These are phyloP conservation scores for Leptinotarsa haldemani DNA, from an alignment of 2,888 invertebrate genomes.

Conservation along the genomic window DNA sequence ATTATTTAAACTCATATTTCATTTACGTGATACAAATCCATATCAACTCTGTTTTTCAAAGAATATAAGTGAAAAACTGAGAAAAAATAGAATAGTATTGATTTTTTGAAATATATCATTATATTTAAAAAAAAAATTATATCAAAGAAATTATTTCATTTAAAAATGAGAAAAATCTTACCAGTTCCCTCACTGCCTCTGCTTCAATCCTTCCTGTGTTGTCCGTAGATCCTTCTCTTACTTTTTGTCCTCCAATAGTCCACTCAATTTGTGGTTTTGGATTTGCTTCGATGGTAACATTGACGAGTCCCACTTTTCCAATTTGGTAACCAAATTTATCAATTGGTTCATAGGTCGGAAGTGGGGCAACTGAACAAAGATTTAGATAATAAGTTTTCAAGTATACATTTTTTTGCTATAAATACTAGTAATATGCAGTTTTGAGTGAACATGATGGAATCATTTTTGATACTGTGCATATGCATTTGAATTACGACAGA, in stretches of 20 bases:
- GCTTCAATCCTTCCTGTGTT: slow-evolving; percentile 67
- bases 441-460: too few relatives aligned
- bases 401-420: too few relatives aligned
- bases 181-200: slow-evolving; percentile 66
- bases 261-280: slow-evolving; percentile 79
- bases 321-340: slow-evolving; percentile 81
- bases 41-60: too few relatives aligned
- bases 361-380: slow-evolving; percentile 72
- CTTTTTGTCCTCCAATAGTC: slow-evolving; percentile 71
- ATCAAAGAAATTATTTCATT: slow-evolving; percentile 35
- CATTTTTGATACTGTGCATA: too few relatives aligned
- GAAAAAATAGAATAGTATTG: too few relatives aligned
- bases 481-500: too few relatives aligned
- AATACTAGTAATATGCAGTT: too few relatives aligned
- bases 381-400: not conserved
- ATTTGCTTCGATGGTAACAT: slow-evolving; percentile 79
- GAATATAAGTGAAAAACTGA: too few relatives aligned
- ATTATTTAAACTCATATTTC: too few relatives aligned
- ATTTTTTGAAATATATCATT: too few relatives aligned
- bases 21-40: too few relatives aligned
- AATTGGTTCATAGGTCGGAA: slow-evolving; percentile 70
- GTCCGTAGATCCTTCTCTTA: slow-evolving; percentile 69
- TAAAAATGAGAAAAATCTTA: slow-evolving; percentile 51
- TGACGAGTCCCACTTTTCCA: slow-evolving; percentile 77
- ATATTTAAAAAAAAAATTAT: not conserved